A percentile compares a stretch with the other conserved stretches of the same genome.
Evolutionary conservation across 2,888 invertebrate species (phyloP).

Genomic region (Allygus modestus): DNA sequence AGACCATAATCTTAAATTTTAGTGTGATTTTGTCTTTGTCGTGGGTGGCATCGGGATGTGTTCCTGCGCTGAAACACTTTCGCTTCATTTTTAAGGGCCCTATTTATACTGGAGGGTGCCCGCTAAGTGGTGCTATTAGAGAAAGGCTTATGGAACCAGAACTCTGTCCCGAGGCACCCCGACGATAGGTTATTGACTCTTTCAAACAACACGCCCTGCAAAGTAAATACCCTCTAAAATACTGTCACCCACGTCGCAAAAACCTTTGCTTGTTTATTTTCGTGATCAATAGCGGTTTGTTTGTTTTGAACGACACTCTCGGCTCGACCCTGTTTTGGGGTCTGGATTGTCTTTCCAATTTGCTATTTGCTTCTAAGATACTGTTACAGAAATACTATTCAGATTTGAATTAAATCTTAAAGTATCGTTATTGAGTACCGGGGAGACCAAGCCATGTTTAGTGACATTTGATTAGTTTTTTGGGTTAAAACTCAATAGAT

Average conservation of each 20-base stretch:
- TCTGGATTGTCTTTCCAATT: slow-evolving; percentile 4
- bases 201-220: slow-evolving; percentile 28
- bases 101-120: slow-evolving; percentile 44
- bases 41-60: not conserved
- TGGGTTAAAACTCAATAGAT: no score
- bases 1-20: no score
- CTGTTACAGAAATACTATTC: not conserved
- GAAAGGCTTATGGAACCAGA: slow-evolving; percentile 26
- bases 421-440: no score
- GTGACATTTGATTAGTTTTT: no score
- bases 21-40: no score
- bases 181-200: slow-evolving; percentile 46
- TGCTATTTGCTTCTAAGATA: slow-evolving; percentile 18
- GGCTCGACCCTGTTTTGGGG: not conserved
- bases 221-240: slow-evolving; percentile 42
- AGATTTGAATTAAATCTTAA: no score
- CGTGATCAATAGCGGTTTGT: slow-evolving; percentile 25
- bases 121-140: slow-evolving; percentile 50
- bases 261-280: slow-evolving; percentile 24
- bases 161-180: slow-evolving; percentile 4
- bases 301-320: slow-evolving; percentile 31
- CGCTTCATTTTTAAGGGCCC: slow-evolving; percentile 26
- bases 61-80: slow-evolving; percentile 6
- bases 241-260: slow-evolving; percentile 48
- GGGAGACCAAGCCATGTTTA: no score